Percentiles rank a stretch among this genome's conserved stretches.
Evolutionary conservation across 1,140 invertebrate genomes (phyloP).

Genomic region (Adoxophyes honmai): DNA sequence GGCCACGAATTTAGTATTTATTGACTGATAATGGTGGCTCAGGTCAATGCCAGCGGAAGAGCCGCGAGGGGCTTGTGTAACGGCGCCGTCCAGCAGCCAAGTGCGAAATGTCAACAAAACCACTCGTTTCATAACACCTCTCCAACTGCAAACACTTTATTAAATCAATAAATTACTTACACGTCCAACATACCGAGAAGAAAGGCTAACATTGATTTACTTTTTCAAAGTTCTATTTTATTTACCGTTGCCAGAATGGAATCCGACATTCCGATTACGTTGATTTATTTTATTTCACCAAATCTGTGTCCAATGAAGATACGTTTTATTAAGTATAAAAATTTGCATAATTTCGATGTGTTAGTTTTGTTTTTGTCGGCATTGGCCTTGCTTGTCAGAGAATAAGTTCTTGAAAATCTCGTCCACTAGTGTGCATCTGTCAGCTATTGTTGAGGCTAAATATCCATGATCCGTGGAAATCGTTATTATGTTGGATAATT

Average conservation of each 20-base stretch:
- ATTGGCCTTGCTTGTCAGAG: slow-evolving; percentile 44
- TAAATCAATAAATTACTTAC: not conserved
- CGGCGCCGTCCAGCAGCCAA: slow-evolving; percentile 32
- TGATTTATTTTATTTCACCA: not conserved
- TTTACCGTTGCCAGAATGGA: no score
- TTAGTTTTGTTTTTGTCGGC: not conserved
- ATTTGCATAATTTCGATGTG: slow-evolving; percentile 2
- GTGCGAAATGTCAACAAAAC: slow-evolving; percentile 51
- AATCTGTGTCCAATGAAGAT: not conserved
- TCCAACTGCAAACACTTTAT: slow-evolving; percentile 7
- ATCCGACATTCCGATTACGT: no score
- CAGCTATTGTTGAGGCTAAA: slow-evolving; percentile 50
- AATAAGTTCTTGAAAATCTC: slow-evolving; percentile 33
- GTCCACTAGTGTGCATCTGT: slow-evolving; percentile 27
- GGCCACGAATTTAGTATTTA: not conserved
- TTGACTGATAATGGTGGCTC: slow-evolving; percentile 16
- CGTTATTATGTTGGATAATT: slow-evolving; percentile 47
- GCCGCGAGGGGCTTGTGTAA: slow-evolving; percentile 31
- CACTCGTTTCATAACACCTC: slow-evolving; percentile 4
- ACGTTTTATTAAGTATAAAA: not conserved
- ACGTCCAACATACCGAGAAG: not conserved
- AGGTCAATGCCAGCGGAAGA: slow-evolving; percentile 58
- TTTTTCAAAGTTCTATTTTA: no score
- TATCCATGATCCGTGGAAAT: slow-evolving; percentile 59
- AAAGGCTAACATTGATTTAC: no score